A percentile compares a stretch with the other conserved stretches of the same genome.
Conservation (phyloP, 2,797 vertebrate genomes). For the Mus minutoides region DNA sequence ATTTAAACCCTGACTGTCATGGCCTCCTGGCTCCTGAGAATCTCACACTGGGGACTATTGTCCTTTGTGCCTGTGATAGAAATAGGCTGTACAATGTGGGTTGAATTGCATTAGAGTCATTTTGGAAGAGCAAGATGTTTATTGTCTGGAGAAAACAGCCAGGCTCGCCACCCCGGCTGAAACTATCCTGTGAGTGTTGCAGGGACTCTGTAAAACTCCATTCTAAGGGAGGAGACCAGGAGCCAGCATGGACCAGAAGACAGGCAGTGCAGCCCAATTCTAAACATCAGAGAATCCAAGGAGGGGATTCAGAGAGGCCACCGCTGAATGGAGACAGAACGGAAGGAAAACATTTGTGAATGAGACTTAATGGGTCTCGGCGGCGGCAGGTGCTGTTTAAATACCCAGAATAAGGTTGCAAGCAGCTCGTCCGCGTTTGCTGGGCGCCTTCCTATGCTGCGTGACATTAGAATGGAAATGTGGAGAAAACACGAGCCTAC, state of each 20-base stretch:
- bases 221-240: neutral
- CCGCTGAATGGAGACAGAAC: slow-evolving; percentile 23
- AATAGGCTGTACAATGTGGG: neutral
- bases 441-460: slow-evolving; percentile 61
- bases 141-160: slow-evolving; percentile 56
- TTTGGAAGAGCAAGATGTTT: slow-evolving; percentile 26
- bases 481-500: slow-evolving; percentile 71
- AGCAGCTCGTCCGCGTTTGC: slow-evolving; percentile 57
- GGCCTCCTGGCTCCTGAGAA: neutral
- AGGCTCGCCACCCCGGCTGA: slow-evolving; percentile 29
- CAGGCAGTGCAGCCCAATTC: neutral
- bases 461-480: slow-evolving; percentile 75
- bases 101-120: slow-evolving; percentile 33
- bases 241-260: slow-evolving; percentile 39
- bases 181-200: slow-evolving; percentile 47
- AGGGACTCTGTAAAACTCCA: slow-evolving; percentile 53
- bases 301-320: neutral
- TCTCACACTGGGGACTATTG: neutral
- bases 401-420: slow-evolving; percentile 66
- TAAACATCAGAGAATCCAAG: neutral
- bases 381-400: slow-evolving; percentile 75
- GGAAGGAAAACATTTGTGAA: slow-evolving; percentile 68
- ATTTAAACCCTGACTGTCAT: neutral
- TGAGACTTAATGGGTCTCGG: slow-evolving; percentile 47
- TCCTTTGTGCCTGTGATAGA: neutral